Evolutionary conservation across 1,140 invertebrate species (phyloP).

Genomic region (Trigoniulus corallinus): DNA sequence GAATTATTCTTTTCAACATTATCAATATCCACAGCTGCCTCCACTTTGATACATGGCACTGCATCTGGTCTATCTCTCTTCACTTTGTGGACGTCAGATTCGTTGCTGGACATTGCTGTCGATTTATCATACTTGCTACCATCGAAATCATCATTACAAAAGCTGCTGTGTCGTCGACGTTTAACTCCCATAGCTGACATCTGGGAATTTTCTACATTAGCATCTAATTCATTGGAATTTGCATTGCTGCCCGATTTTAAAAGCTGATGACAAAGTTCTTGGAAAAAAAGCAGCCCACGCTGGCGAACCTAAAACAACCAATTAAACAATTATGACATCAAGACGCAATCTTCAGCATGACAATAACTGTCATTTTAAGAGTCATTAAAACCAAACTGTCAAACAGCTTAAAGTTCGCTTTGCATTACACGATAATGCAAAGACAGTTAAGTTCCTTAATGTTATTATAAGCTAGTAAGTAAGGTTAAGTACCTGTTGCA

Average conservation of each 20-base stretch:
- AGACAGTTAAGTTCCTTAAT: too few species aligned
- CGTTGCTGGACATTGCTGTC: not conserved
- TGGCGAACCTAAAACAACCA: constrained; percentile 20
- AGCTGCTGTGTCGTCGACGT: constrained; percentile 5
- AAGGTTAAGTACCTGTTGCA: constrained; percentile 18
- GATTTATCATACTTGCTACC: not conserved
- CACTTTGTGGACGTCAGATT: not conserved
- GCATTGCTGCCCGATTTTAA: not conserved
- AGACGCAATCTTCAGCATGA: too few species aligned
- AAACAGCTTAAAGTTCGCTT: too few species aligned
- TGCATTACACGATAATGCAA: too few species aligned
- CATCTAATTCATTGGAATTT: not conserved
- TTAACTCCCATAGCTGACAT: not conserved
- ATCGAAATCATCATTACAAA: not conserved
- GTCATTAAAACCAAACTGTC: too few species aligned
- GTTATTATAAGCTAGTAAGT: not conserved
- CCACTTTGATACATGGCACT: not conserved
- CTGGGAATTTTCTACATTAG: not conserved
- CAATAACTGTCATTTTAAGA: too few species aligned
- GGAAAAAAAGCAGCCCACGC: constrained; percentile 23
- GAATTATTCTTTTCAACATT: not conserved
- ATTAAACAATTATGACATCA: constrained; percentile 6
- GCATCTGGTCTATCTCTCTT: not conserved
- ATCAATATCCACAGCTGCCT: not conserved
- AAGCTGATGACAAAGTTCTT: constrained; percentile 20